Evolutionary conservation across 1,140 invertebrate genomes (phyloP), one percentile per base, ranked within the genome.

Genomic region (Pogonomyrmex californicus): DNA sequence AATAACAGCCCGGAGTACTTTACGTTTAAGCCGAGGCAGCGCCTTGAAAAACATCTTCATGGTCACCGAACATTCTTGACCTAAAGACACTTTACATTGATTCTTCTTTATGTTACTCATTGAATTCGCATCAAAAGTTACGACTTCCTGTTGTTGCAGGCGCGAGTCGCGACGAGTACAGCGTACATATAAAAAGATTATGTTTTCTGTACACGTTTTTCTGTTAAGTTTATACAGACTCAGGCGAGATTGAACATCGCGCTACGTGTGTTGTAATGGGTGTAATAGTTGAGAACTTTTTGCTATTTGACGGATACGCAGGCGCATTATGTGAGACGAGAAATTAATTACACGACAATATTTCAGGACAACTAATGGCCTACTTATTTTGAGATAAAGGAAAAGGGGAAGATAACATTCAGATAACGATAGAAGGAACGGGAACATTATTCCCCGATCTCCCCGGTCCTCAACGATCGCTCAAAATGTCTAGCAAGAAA

Each of bases 31-130:
- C 12, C 65, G n/a, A 63, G 36, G 7, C 63, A 1, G 54, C 33
- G 54, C 33, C 54, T 75, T 73, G 41, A 83, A 73, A 82, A 82
- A 82, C 51, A 73, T 75, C 14, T 41, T 75, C 33, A 75, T 23
- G 44, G 68, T 17, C 68, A 58, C 66, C 54, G 68, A 47, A 44
- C 12, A 83, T 49, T 73, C 54, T 82, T 71, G 65, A 83, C 51
- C 56, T 41, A 79, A 79, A 79, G 77, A 79, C 62, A 49, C 38
- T 47, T 38, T 54, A 73, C 54, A 60, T 73, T 71, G 65, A 70
- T 71, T 54, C 79, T 36, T 56, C 68, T 83, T 60, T 49, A 56
- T 12, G 41, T 70, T 70, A 47, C 10, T 49, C 79, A 47, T 73
- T 73, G 66, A 60, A 71, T 44, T 23, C 38, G 23, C 38, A 10